Percentiles rank a stretch among this genome's conserved stretches.
These are phyloP conservation scores for Oxystoma pomonae DNA, from an alignment of 2,888 invertebrate species.

Conservation along the genomic window DNA sequence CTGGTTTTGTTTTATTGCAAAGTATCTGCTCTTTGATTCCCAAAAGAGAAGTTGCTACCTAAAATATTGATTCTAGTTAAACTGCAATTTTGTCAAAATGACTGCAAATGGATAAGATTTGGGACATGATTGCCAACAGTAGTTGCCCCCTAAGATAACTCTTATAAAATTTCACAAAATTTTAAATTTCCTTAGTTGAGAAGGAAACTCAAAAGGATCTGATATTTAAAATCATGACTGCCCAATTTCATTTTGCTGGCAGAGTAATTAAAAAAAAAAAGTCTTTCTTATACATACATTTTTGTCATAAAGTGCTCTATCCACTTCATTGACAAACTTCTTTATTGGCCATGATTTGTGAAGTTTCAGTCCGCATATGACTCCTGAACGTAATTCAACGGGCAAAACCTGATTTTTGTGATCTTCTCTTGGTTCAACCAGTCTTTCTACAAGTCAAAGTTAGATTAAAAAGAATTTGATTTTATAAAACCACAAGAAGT, in stretches of 20 bases:
- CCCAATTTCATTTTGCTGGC: too few species aligned
- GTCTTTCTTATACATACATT: conserved; percentile 57
- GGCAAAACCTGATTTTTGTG: conserved; percentile 53
- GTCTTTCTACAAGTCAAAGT: conserved; percentile 27
- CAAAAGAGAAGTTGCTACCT: conserved; percentile 19
- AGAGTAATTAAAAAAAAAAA: too few species aligned
- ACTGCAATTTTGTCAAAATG: conserved; percentile 40
- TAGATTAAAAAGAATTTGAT: background rate
- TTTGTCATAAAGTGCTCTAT: conserved; percentile 61
- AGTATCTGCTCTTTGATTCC: conserved; percentile 26
- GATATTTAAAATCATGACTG: too few species aligned
- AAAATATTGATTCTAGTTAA: conserved; percentile 44
- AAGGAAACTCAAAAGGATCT: too few species aligned
- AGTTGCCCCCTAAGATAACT: too few species aligned
- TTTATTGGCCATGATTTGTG: conserved; percentile 55
- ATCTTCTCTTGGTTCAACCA: conserved; percentile 33
- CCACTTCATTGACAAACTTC: conserved; percentile 57
- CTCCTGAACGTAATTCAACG: conserved; percentile 58
- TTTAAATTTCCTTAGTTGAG: too few species aligned
- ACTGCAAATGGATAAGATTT: too few species aligned
- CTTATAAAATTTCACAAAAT: too few species aligned
- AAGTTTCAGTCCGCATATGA: conserved; percentile 64
- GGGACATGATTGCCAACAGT: too few species aligned
- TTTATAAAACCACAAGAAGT: too few species aligned
- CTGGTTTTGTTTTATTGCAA: conserved; percentile 14